phyloP scores from a whole-genome alignment of 2,888 invertebrate genomes.

The Fragum whitleyi region DNA sequence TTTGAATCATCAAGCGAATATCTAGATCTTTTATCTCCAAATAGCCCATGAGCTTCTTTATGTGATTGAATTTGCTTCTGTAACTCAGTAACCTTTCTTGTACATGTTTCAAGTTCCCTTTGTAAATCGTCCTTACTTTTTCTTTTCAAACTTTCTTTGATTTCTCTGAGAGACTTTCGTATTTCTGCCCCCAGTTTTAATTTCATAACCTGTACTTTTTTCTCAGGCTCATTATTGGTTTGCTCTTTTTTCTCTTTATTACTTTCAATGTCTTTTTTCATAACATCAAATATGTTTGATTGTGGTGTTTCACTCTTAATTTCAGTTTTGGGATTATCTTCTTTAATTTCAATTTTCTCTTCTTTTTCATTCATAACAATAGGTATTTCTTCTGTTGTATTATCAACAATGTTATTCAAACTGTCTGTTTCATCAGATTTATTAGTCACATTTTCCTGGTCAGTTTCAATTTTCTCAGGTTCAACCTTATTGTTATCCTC shows the following conservation, averaged over 20 bases:
- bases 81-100: conserved; percentile 15
- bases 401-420: not conserved
- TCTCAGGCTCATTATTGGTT: conserved; percentile 9
- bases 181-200: conserved; percentile 20
- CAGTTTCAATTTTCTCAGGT: conserved; percentile 3
- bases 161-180: conserved; percentile 7
- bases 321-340: not conserved
- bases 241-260: conserved; percentile 13
- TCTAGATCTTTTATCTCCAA: conserved; percentile 5
- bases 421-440: conserved; percentile 10
- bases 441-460: not conserved
- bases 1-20: not conserved
- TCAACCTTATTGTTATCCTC: not conserved
- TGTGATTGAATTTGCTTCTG: conserved; percentile 19
- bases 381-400: not conserved
- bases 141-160: conserved; percentile 23
- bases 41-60: conserved; percentile 13
- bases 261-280: not conserved
- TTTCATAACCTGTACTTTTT: conserved; percentile 27
- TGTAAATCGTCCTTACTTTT: conserved; percentile 10
- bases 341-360: not conserved
- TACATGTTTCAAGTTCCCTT: conserved; percentile 22
- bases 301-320: not conserved
- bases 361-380: not conserved
- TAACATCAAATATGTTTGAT: conserved; percentile 24